Base-by-base conservation (phyloP, 1,140 invertebrate species). In the Drosophila subpulchrella region DNA sequence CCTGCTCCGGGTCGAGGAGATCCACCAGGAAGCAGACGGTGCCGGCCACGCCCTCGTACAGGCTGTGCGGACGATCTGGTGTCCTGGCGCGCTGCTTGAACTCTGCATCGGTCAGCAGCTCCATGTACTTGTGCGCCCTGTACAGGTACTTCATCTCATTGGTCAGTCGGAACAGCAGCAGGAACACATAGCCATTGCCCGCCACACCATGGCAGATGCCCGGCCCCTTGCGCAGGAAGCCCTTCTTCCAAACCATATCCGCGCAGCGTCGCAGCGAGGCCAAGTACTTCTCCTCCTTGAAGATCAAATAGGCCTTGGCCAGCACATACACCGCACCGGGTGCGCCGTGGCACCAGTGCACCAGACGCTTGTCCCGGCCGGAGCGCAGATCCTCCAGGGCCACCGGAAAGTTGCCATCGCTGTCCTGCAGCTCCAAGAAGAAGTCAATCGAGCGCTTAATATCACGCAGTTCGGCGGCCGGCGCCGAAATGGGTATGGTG, bases 321-420 rank as follows among this genome's bases (percentile, higher is more conserved):
- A 98, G 94, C 20, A 97, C 86, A 90, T 97, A 97, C 8, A 97
- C 92, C 2, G 95, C 94, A 8, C 97, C 96, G 48, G 96, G 95
- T 34, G 97, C 96, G 2, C 97, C 97, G 92, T 98, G 97, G 93
- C 97, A 98, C 97, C 97, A 98, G 86, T 98, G 97, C 5, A 98
- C 94, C 3, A 98, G 86, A 70, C 96, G 95, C 67, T 94, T 91
- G 3, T 93, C 93, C 6, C 91, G 76, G 11, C 93, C 82, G 27
- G 84, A 88, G 4, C 82, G 81, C 46, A 96, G 79, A 92, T 97
- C 96, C 90, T 97, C 96, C 86, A 96, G 94, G 4, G 95, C 95
- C 68, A 95, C 95, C 0, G 97, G 96, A 93, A 97, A 97, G 91
- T 97, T 97, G 2, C 96, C 96, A 56, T 95, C 93, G 3, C 90